Conservation (phyloP, 1,140 invertebrate species). For the Drosophila sproati region DNA sequence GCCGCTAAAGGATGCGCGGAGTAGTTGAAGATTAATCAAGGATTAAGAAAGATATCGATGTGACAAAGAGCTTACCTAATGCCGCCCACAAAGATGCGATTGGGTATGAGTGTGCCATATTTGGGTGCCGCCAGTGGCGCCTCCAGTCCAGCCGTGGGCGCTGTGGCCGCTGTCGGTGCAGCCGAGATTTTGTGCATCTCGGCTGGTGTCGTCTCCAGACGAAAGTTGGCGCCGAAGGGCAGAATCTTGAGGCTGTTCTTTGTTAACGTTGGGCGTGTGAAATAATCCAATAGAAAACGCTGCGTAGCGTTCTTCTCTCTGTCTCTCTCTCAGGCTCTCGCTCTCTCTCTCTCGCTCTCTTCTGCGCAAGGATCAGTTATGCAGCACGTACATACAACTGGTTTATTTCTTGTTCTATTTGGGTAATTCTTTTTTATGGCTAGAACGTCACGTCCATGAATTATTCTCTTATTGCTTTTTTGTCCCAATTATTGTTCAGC, state of each 20-base stretch:
- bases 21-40: too few species aligned
- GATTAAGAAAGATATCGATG: too few species aligned
- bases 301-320: neutral
- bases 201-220: conserved; percentile 79
- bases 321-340: neutral
- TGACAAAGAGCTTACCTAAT: conserved; percentile 71
- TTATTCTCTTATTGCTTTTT: conserved; percentile 1
- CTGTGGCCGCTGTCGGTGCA: conserved; percentile 68
- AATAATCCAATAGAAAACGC: conserved; percentile 27
- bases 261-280: conserved; percentile 31
- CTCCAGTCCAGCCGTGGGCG: conserved; percentile 70
- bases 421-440: too few species aligned
- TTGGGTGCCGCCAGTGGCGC: conserved; percentile 88
- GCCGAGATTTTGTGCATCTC: conserved; percentile 82
- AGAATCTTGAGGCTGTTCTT: conserved; percentile 83
- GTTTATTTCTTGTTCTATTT: too few species aligned
- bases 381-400: too few species aligned
- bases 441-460: neutral
- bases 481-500: neutral
- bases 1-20: conserved; percentile 85
- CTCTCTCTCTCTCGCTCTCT: neutral
- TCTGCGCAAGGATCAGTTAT: neutral
- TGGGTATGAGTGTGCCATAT: conserved; percentile 93
- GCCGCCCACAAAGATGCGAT: conserved; percentile 92
- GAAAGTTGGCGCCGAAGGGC: conserved; percentile 82